These are phyloP conservation scores for Helicolenus hilgendorfi DNA, from an alignment of 2,797 vertebrate species.

Conservation along the genomic window DNA sequence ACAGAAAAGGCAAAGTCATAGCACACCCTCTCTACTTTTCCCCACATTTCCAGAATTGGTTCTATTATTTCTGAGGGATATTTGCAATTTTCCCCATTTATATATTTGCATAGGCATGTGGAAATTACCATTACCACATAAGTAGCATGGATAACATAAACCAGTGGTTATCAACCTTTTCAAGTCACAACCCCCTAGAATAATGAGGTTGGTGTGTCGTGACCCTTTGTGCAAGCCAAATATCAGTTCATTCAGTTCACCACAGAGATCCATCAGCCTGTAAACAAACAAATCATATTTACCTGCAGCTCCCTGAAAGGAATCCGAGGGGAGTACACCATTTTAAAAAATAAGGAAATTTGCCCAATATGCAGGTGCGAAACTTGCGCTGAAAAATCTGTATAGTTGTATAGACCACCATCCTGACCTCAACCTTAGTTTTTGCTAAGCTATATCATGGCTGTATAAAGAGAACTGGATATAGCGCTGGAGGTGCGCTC, in stretches of 20 bases:
- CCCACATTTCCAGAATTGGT: constrained; percentile 12
- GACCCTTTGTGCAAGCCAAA: background rate
- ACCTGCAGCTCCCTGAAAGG: background rate
- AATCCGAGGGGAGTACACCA: background rate
- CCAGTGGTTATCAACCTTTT: background rate
- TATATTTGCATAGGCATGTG: constrained; percentile 41
- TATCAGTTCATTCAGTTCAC: background rate
- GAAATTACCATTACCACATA: constrained; percentile 2
- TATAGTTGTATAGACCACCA: background rate
- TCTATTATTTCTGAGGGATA: constrained; percentile 13
- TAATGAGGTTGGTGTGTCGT: background rate
- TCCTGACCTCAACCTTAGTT: background rate
- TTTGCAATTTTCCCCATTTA: constrained; percentile 22
- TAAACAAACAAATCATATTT: background rate
- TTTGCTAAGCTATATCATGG: too few species aligned
- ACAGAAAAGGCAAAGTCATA: constrained; percentile 61
- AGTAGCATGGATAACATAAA: background rate
- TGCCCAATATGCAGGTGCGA: background rate
- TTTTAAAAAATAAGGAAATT: background rate
- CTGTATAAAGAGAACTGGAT: too few species aligned
- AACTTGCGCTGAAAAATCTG: background rate
- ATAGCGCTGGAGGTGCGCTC: too few species aligned
- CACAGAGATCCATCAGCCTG: background rate
- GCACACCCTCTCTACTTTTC: constrained; percentile 5
- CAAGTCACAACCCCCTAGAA: background rate